Evolutionary conservation across 30 jellyfish, hydroid and myxozoan genomes (phyloP).

Genomic region (Chironex yamaguchii): DNA sequence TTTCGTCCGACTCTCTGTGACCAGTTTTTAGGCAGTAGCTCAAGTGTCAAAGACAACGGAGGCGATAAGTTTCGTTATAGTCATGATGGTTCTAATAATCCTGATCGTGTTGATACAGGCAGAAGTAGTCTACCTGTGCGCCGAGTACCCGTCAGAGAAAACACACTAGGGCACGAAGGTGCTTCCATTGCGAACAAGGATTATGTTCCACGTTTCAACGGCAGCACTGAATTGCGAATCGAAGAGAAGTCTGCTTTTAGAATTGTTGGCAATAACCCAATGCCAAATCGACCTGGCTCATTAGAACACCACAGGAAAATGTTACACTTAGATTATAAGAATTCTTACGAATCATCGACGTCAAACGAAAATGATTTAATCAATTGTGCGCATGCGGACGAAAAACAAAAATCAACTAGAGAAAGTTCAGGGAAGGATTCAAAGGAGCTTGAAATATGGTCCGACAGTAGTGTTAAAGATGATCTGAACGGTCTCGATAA

Average conservation of each 20-base stretch:
- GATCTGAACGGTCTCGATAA: not conserved
- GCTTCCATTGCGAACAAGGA: not conserved
- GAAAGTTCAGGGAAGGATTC: not conserved
- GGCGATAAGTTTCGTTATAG: not conserved
- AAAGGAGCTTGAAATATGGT: not conserved
- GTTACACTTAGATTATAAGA: constrained; percentile 34
- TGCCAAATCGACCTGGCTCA: constrained; percentile 44
- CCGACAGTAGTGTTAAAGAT: not conserved
- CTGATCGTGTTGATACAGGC: not conserved
- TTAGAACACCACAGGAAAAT: constrained; percentile 27
- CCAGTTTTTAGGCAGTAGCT: too few relatives aligned
- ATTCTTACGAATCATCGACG: not conserved
- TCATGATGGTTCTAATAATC: not conserved
- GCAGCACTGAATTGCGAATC: not conserved
- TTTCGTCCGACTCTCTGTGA: too few relatives aligned
- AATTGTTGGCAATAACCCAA: not conserved
- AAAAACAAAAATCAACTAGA: not conserved
- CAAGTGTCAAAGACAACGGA: not conserved
- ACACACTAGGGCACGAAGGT: not conserved
- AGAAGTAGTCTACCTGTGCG: not conserved
- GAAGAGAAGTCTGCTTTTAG: constrained; percentile 61
- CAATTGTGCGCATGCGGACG: constrained; percentile 74
- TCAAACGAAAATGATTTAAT: not conserved
- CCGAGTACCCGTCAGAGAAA: not conserved
- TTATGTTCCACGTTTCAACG: not conserved